Evolutionary conservation across 2,797 vertebrate genomes (phyloP).

Genomic region (Squalus acanthias): DNA sequence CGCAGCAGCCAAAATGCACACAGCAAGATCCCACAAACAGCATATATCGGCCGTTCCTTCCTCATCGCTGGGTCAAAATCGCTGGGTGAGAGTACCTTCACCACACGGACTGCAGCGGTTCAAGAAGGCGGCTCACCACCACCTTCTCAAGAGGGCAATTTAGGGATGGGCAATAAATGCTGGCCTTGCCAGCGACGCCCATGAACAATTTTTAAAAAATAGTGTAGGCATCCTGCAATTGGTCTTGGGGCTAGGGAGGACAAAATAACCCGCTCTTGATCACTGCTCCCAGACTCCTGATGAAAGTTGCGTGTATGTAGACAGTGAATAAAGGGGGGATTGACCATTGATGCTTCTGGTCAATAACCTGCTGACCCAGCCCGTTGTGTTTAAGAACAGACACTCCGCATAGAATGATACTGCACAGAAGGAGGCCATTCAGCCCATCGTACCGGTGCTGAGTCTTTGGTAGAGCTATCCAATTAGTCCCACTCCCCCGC

Average conservation of each 20-base stretch:
- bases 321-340: background rate
- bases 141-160: no score
- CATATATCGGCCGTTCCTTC: no score
- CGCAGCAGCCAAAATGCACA: background rate
- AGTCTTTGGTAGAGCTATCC: background rate
- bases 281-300: background rate
- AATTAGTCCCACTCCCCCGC: background rate
- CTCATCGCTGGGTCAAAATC: no score
- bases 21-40: background rate
- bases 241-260: background rate
- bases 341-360: background rate
- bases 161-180: no score
- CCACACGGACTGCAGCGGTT: no score
- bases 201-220: background rate
- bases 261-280: background rate
- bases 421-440: no score
- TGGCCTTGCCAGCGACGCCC: no score
- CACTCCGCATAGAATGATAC: no score
- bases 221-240: background rate
- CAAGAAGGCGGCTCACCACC: no score
- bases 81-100: no score
- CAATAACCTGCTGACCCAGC: background rate
- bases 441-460: background rate
- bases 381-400: no score
- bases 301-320: background rate